phyloP scores from a whole-genome alignment of 2,888 invertebrate genomes.

The Atethmia centrago region DNA sequence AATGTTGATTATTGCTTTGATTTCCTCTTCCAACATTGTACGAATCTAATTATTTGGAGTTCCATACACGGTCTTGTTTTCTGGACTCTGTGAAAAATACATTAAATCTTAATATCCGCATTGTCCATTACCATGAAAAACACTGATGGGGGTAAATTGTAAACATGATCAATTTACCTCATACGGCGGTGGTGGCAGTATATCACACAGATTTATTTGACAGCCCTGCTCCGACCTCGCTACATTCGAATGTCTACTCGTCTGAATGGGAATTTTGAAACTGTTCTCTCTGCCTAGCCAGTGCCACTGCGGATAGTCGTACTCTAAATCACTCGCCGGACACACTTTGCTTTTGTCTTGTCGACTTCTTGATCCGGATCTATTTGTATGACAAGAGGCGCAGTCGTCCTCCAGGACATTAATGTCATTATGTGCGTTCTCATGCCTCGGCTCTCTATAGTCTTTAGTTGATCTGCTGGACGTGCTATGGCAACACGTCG shows the following conservation, averaged over 20 bases:
- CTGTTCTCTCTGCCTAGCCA: slow-evolving; percentile 89
- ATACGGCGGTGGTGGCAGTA: slow-evolving; percentile 92
- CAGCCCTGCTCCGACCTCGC: slow-evolving; percentile 89
- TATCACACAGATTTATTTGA: slow-evolving; percentile 92
- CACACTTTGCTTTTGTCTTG: slow-evolving; percentile 89
- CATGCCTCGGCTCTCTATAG: slow-evolving; percentile 86
- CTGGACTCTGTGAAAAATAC: slow-evolving; percentile 84
- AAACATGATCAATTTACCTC: slow-evolving; percentile 88
- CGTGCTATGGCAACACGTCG: slow-evolving; percentile 88
- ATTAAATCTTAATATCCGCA: slow-evolving; percentile 66
- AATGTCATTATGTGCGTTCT: slow-evolving; percentile 84
- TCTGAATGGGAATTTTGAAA: slow-evolving; percentile 89
- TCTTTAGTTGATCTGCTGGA: slow-evolving; percentile 88
- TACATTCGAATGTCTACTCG: slow-evolving; percentile 87
- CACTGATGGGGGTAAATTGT: slow-evolving; percentile 73
- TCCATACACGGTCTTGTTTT: slow-evolving; percentile 80
- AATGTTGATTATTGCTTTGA: slow-evolving; percentile 67
- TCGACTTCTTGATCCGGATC: slow-evolving; percentile 87
- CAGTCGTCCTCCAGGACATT: slow-evolving; percentile 87
- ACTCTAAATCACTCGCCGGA: slow-evolving; percentile 88
- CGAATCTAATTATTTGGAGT: slow-evolving; percentile 66
- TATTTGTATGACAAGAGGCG: slow-evolving; percentile 87
- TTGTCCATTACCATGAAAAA: slow-evolving; percentile 69
- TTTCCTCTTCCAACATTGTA: slow-evolving; percentile 51
- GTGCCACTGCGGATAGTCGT: slow-evolving; percentile 89